These are phyloP conservation scores for Druon quercuslanigerum DNA, from an alignment of 1,140 invertebrate genomes.

Conservation along the genomic window DNA sequence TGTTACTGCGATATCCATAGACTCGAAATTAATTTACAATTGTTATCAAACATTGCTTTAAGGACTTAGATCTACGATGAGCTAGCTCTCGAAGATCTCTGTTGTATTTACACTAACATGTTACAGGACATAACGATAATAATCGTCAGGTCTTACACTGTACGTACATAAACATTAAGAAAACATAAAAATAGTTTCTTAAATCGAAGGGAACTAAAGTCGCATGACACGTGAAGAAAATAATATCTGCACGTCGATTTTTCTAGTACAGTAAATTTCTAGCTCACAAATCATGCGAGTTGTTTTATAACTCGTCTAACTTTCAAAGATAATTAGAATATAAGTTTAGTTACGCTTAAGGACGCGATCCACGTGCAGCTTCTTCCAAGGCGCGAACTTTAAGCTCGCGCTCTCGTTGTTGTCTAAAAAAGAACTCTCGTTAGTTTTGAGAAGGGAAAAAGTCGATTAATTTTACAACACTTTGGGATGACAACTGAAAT, in stretches of 20 bases:
- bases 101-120: slow-evolving; percentile 61
- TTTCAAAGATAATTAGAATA: slow-evolving; percentile 53
- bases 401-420: slow-evolving; percentile 88
- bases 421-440: slow-evolving; percentile 76
- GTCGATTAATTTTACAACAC: too few species aligned
- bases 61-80: slow-evolving; percentile 37
- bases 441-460: slow-evolving; percentile 41
- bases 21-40: slow-evolving; percentile 53
- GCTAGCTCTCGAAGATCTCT: slow-evolving; percentile 42
- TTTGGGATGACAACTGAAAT: too few species aligned
- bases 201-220: slow-evolving; percentile 47
- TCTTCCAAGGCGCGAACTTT: slow-evolving; percentile 90
- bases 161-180: slow-evolving; percentile 38
- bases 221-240: slow-evolving; percentile 53
- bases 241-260: slow-evolving; percentile 38
- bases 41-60: slow-evolving; percentile 36
- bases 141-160: slow-evolving; percentile 38
- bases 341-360: slow-evolving; percentile 70
- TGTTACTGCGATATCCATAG: slow-evolving; percentile 33
- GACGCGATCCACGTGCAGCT: slow-evolving; percentile 85
- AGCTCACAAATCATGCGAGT: background rate
- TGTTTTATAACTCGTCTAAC: slow-evolving; percentile 50
- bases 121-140: slow-evolving; percentile 42
- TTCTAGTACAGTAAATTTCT: slow-evolving; percentile 33
- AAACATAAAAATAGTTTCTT: slow-evolving; percentile 32